Evolutionary conservation across 2,113 vertebrate genomes (phyloP).

Genomic region (Bettongia penicillata): DNA sequence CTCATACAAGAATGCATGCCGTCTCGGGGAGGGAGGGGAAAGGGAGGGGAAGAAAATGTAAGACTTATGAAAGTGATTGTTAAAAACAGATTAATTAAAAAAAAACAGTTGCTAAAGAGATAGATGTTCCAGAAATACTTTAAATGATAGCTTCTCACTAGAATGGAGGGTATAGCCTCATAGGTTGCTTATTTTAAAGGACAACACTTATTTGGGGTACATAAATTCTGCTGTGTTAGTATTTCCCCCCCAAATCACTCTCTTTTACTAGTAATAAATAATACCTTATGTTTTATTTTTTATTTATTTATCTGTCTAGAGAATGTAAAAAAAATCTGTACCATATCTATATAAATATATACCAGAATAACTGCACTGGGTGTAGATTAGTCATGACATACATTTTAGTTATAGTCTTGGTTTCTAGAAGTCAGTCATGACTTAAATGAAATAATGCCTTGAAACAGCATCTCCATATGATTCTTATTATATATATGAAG

Average conservation of each 20-base stretch:
- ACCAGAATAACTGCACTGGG: not conserved
- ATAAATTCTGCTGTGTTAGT: not conserved
- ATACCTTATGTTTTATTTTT: not conserved
- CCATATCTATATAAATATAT: not conserved
- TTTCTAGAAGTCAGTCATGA: not conserved
- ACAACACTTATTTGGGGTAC: not conserved
- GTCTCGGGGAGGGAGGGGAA: too few species aligned
- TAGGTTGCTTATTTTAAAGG: not conserved
- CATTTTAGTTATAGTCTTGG: not conserved
- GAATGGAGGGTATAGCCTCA: too few species aligned
- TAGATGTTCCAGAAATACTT: too few species aligned
- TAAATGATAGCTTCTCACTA: too few species aligned
- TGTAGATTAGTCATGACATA: conserved; percentile 9
- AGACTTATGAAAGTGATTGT: too few species aligned
- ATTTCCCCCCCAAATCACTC: not conserved
- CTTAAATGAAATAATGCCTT: not conserved
- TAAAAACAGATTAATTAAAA: too few species aligned
- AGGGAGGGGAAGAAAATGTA: too few species aligned
- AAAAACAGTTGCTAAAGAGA: too few species aligned
- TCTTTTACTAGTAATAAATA: not conserved
- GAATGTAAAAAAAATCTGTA: too few species aligned
- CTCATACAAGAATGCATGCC: too few species aligned
- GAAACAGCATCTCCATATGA: not conserved
- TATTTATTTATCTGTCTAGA: conserved; percentile 17
- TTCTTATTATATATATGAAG: not conserved